Evolutionary conservation across 2,113 vertebrate genomes (phyloP).

Genomic region (Mixornis gularis): DNA sequence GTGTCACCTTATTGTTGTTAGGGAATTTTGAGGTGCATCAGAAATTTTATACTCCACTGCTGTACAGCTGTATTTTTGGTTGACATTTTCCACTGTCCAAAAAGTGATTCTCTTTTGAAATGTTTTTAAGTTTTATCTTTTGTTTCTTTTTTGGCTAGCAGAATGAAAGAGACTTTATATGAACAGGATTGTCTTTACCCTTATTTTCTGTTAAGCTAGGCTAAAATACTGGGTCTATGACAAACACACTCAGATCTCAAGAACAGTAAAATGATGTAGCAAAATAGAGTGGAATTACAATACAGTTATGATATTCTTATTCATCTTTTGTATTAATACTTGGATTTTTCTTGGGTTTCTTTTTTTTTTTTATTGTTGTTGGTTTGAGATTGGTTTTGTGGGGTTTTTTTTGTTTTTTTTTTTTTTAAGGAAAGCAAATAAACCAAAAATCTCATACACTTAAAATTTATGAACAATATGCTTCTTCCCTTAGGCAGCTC

Average conservation of each 20-base stretch:
- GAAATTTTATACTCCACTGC: neutral
- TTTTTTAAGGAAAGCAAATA: neutral
- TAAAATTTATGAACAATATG: neutral
- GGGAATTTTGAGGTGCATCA: neutral
- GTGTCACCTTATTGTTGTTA: neutral
- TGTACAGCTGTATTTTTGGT: neutral
- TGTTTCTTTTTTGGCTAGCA: neutral
- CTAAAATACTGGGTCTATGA: neutral
- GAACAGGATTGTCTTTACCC: neutral
- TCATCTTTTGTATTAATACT: neutral
- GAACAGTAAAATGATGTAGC: neutral
- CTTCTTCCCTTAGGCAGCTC: conserved; percentile 84
- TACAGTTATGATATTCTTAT: neutral
- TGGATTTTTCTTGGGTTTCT: neutral
- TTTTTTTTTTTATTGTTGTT: neutral
- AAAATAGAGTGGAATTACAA: neutral
- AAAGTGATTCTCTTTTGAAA: neutral
- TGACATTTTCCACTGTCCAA: neutral
- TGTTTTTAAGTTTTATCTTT: neutral
- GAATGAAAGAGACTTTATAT: neutral
- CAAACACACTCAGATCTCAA: neutral
- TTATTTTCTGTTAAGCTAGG: neutral
- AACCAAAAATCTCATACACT: neutral
- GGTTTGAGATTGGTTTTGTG: neutral
- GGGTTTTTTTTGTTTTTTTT: neutral